Evolutionary conservation across 2,888 invertebrate genomes (phyloP).

Genomic region (Drosophila maculinotata): DNA sequence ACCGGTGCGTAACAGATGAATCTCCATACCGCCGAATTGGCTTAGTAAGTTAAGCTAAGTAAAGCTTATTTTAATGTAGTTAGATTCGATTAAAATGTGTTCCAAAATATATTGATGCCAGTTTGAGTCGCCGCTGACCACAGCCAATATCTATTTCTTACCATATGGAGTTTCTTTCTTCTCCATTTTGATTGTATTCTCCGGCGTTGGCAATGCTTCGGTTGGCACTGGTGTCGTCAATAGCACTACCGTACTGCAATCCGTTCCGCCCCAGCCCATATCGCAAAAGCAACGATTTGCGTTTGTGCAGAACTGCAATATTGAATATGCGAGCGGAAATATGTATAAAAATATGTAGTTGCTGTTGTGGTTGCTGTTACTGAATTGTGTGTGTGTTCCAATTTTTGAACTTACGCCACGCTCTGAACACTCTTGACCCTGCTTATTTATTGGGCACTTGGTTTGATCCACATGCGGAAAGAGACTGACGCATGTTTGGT

Average conservation of each 20-base stretch:
- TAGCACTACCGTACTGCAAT: slow-evolving; percentile 92
- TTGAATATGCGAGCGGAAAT: slow-evolving; percentile 33
- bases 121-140: slow-evolving; percentile 3
- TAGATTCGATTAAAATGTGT: slow-evolving; percentile 31
- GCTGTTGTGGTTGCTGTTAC: background rate
- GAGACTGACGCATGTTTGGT: slow-evolving; percentile 95
- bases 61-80: slow-evolving; percentile 25
- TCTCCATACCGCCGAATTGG: slow-evolving; percentile 50
- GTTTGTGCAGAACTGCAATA: slow-evolving; percentile 94
- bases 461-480: slow-evolving; percentile 93
- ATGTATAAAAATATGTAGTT: slow-evolving; percentile 15
- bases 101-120: slow-evolving; percentile 16
- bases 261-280: slow-evolving; percentile 93
- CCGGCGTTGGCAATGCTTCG: slow-evolving; percentile 87
- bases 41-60: slow-evolving; percentile 47
- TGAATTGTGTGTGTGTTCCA: slow-evolving; percentile 18
- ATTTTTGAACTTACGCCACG: slow-evolving; percentile 92
- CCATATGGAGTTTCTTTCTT: slow-evolving; percentile 97
- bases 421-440: slow-evolving; percentile 95
- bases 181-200: slow-evolving; percentile 89
- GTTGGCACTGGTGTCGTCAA: slow-evolving; percentile 88
- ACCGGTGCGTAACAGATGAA: slow-evolving; percentile 38
- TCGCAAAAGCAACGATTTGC: slow-evolving; percentile 96
- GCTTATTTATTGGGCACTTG: slow-evolving; percentile 95
- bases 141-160: slow-evolving; percentile 86